Evolutionary conservation across 2,888 invertebrate genomes (phyloP).

Genomic region (Amphipoea oculea): DNA sequence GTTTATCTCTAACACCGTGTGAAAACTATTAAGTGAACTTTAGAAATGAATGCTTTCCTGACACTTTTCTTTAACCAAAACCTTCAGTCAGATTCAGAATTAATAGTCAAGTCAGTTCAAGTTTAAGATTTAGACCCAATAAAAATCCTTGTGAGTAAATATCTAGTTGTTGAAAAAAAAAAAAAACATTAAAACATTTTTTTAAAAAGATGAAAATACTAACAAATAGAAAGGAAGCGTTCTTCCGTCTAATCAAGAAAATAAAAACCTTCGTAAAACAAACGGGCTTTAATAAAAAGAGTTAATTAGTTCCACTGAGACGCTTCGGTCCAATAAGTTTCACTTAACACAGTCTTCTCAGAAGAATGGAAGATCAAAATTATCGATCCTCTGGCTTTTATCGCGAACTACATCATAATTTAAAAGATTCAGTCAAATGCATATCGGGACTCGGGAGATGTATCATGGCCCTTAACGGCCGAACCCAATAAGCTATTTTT

Average conservation of each 20-base stretch:
- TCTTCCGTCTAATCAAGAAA: constrained; percentile 4
- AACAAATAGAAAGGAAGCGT: constrained; percentile 28
- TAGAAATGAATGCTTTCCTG: background rate
- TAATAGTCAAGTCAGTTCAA: background rate
- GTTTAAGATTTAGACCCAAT: background rate
- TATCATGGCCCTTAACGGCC: too few species aligned
- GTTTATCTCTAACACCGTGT: background rate
- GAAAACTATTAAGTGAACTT: background rate
- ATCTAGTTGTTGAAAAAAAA: background rate
- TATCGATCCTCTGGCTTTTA: constrained; percentile 37
- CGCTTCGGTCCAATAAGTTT: constrained; percentile 48
- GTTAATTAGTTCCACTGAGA: constrained; percentile 33
- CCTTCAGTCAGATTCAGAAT: background rate
- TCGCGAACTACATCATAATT: constrained; percentile 30
- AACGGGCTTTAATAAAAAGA: constrained; percentile 9
- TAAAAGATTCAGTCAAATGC: constrained; percentile 11
- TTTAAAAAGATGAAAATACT: background rate
- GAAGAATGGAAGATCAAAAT: constrained; percentile 53
- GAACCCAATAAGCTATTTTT: too few species aligned
- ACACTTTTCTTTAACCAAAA: background rate
- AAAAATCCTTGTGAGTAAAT: background rate
- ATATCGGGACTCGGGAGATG: background rate
- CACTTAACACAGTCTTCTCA: constrained; percentile 44
- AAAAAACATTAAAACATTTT: too few species aligned
- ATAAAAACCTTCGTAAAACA: constrained; percentile 38